These are phyloP conservation scores for Amia ocellicauda DNA, from an alignment of 2,113 vertebrate genomes.

Conservation along the genomic window DNA sequence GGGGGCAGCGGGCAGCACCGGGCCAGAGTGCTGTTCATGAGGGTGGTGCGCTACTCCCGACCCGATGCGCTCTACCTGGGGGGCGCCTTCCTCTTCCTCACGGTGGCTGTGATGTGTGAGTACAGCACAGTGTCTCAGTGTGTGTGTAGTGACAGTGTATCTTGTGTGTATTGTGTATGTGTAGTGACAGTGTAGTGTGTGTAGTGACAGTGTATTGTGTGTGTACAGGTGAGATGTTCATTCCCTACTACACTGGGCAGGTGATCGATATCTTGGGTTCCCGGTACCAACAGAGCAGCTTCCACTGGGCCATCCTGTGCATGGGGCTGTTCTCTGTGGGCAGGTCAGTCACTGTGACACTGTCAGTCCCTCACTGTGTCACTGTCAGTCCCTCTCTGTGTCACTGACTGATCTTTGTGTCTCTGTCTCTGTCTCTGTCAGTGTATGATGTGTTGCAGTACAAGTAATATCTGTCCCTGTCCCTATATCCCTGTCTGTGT, in stretches of 20 bases:
- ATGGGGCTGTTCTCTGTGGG: constrained; percentile 68
- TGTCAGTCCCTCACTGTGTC: neutral
- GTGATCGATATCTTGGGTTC: constrained; percentile 75
- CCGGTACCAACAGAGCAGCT: constrained; percentile 46
- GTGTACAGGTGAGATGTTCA: constrained; percentile 55
- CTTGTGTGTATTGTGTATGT: too few species aligned
- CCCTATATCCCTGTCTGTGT: too few species aligned
- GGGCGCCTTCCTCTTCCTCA: constrained; percentile 55
- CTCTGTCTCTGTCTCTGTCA: too few species aligned
- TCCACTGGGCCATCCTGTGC: constrained; percentile 50
- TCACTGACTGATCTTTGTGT: too few species aligned
- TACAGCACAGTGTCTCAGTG: constrained; percentile 9
- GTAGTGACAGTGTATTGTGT: neutral
- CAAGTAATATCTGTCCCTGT: too few species aligned
- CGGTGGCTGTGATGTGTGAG: constrained; percentile 65
- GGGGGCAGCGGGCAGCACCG: constrained; percentile 31
- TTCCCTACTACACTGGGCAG: constrained; percentile 68
- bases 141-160: too few species aligned
- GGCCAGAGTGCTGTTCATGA: constrained; percentile 44
- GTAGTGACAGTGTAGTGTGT: too few species aligned
- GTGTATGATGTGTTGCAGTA: too few species aligned
- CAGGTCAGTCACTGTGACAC: constrained; percentile 53
- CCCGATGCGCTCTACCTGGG: constrained; percentile 38
- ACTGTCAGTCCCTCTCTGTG: neutral
- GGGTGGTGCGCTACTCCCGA: constrained; percentile 44